Base-by-base conservation (phyloP, 2,797 vertebrate species). In the Oreortyx pictus region DNA sequence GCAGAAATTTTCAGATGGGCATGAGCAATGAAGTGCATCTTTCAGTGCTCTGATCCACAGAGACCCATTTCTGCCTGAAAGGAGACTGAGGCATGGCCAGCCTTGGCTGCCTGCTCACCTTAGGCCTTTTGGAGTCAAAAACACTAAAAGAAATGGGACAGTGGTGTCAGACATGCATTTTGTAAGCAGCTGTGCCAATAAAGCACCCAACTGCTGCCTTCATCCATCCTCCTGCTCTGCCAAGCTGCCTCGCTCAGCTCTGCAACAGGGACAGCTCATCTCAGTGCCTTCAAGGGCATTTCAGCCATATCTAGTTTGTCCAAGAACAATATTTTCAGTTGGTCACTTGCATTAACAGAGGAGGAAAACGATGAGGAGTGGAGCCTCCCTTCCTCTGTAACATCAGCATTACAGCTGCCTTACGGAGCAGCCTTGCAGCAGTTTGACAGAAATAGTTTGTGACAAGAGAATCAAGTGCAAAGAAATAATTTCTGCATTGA, bases 391-490 rank as follows among this genome's bases (percentile, higher is more conserved):
- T 90, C 37, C 37, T 13, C 12, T 31, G 27, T 49, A 49, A 29
- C 31, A 70, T 82, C 24, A 49, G 78, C 90, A 67, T 44, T 67
- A 79, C 20, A 57, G 52, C 56, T 37, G 31, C 10, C 5, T 66
- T 72, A 37, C 47, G 87, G 44, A 77, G 67, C 64, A 64, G 72
- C 37, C 71, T 60, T 64, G 41, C 17, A 85, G 65, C 25, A 29
- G 23, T 25, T 39, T 90, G 88, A 95, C 0, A 2, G 52, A 90
- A 89, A 95, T 50, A 39, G 47, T 68, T 87, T 85, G 68, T 61
- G 94, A 92, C 90, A 77, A 29, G 31, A 92, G 37, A 77, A 87
- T 85, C 68, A 65, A 93, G 67, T 44, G 72, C 65, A 92, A 65
- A 82, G 44, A 82, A 94, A 87, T 77, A 37, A 93, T 87, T 94